phyloP scores from a whole-genome alignment of 2,888 invertebrate species.

The Salticus scenicus region DNA sequence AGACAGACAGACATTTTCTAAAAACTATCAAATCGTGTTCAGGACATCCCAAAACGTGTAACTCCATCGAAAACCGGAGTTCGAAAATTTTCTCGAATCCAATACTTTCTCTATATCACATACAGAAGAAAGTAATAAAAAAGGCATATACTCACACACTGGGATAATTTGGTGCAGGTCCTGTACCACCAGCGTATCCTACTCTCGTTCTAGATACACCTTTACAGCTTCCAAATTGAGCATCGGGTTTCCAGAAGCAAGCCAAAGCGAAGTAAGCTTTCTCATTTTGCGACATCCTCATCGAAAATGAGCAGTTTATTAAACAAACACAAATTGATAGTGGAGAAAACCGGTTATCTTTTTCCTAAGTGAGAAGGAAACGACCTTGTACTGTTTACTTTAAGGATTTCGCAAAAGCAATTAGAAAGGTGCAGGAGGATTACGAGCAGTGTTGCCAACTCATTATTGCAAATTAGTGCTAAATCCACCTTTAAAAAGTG shows the following conservation, averaged over 20 bases:
- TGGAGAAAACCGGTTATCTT: not conserved
- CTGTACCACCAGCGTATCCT: conserved; percentile 92
- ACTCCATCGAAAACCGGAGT: too few relatives aligned
- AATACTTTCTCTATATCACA: too few relatives aligned
- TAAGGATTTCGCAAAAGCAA: not conserved
- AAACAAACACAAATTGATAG: not conserved
- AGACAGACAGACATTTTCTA: too few relatives aligned
- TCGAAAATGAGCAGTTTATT: not conserved
- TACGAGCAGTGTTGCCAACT: too few relatives aligned
- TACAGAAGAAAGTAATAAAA: too few relatives aligned
- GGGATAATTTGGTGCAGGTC: conserved; percentile 87
- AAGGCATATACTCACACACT: conserved; percentile 88
- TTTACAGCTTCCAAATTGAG: conserved; percentile 85
- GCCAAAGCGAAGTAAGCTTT: conserved; percentile 94
- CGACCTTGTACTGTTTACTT: not conserved
- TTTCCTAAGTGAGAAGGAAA: not conserved
- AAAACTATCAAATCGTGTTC: too few relatives aligned
- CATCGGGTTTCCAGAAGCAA: conserved; percentile 95
- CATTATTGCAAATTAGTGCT: too few relatives aligned
- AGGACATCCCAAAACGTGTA: too few relatives aligned
- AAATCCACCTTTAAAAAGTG: too few relatives aligned
- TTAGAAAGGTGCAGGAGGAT: not conserved
- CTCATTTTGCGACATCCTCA: conserved; percentile 73
- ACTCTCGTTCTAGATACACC: conserved; percentile 93
- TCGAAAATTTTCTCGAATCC: too few relatives aligned